Base-by-base conservation (phyloP, 2,113 vertebrate genomes). In the Struthidea cinerea region DNA sequence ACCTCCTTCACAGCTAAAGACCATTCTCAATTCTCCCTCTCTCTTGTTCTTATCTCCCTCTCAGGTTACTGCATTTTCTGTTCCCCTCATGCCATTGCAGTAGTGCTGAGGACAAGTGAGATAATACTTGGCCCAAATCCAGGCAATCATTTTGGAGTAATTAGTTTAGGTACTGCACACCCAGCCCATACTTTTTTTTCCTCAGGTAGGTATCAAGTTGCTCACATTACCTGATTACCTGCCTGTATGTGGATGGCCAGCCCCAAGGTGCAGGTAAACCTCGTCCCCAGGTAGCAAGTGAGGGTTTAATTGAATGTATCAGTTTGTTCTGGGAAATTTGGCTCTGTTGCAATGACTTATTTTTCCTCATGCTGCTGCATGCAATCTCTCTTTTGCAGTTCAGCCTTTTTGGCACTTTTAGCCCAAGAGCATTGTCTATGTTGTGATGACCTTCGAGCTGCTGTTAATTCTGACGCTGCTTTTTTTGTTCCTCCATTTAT, bases 131-230 rank as follows among this genome's bases (percentile, higher is more conserved):
- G 98, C 97, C 60, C 93, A 59, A 71, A 70, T 97, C 97, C 97
- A 95, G 94, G 97, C 97, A 97, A 97, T 96, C 97, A 96, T 97
- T 98, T 98, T 95, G 91, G 90, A 97, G 95, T 97, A 97, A 96
- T 97, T 97, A 95, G 95, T 94, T 92, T 97, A 97, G 97, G 95
- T 94, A 96, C 83, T 96, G 96, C 94, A 97, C 96, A 97, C 94
- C 95, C 96, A 97, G 80, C 87, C 93, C 94, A 63, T 86, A 90
- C 46, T 83, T 56, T 92, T 83, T 56, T 92, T 90, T 69, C n/a
- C n/a, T 90, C 60, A 30, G 70, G 75, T 55, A 87, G 94, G 78
- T 96, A 97, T 97, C 97, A 89, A 76, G 90, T 96, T 91, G 88
- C 95, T 96, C 78, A 77, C 41, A 65, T 96, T 98, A 96, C 97